phyloP scores from a whole-genome alignment of 2,797 vertebrate genomes.

The Melanotaenia trifasciata region DNA sequence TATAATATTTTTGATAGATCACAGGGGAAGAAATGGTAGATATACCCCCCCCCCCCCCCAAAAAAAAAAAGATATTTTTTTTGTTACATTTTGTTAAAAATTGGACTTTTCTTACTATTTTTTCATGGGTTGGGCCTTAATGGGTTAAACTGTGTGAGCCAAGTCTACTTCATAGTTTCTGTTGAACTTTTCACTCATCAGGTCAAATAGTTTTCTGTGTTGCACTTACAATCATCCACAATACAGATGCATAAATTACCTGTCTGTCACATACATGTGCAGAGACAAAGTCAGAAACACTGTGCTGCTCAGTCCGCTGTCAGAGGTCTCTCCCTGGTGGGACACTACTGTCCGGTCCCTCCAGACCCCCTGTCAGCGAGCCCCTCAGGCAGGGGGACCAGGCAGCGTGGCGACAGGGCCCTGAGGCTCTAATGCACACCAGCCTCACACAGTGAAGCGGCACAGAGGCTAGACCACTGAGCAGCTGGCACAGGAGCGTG shows the following conservation, averaged over 20 bases:
- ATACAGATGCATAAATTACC: constrained; percentile 50
- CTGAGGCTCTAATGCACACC: constrained; percentile 78
- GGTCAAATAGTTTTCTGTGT: background rate
- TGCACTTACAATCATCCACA: constrained; percentile 15
- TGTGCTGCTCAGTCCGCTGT: constrained; percentile 59
- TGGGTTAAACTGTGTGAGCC: background rate
- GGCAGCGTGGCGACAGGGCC: constrained; percentile 74
- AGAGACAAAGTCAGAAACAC: constrained; percentile 53
- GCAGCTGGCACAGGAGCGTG: constrained; percentile 75
- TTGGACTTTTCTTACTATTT: no score
- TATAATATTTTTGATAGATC: no score
- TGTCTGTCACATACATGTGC: constrained; percentile 44
- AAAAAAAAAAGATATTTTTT: no score
- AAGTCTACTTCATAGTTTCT: constrained; percentile 2
- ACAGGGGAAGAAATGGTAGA: no score
- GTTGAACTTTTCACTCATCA: constrained; percentile 1
- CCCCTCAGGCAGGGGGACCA: constrained; percentile 67
- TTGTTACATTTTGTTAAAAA: no score
- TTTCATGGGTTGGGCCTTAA: no score
- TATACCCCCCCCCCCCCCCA: no score
- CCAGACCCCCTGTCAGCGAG: constrained; percentile 78
- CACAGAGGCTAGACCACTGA: constrained; percentile 79
- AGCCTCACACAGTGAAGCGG: constrained; percentile 67
- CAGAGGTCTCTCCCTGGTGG: constrained; percentile 68
- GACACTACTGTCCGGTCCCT: constrained; percentile 74